Conservation (phyloP, 2,797 vertebrate genomes). For the Erethizon dorsatum region DNA sequence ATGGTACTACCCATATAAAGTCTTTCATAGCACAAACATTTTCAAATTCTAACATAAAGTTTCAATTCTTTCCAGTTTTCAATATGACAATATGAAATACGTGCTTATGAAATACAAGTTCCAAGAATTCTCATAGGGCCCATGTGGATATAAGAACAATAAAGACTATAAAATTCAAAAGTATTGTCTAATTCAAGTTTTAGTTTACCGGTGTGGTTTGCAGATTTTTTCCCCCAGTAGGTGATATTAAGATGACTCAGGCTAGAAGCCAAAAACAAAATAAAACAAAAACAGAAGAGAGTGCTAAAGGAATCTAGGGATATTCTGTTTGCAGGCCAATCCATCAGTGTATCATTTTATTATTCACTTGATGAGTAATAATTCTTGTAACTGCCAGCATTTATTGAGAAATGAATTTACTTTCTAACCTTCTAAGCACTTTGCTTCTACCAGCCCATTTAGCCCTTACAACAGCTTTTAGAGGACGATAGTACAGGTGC, state of each 20-base stretch:
- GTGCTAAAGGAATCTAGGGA: not conserved
- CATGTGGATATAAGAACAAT: not conserved
- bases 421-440: conserved; percentile 33
- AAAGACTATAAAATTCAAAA: conserved; percentile 1
- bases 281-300: not conserved
- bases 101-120: conserved; percentile 52
- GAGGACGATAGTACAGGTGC: not conserved
- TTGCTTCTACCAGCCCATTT: not conserved
- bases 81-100: conserved; percentile 13
- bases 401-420: conserved; percentile 39
- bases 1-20: not conserved
- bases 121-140: not conserved
- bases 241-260: not conserved
- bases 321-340: not conserved
- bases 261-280: not conserved
- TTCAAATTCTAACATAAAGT: not conserved
- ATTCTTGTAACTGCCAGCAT: not conserved
- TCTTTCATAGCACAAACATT: not conserved
- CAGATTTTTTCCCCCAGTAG: not conserved
- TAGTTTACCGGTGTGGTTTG: not conserved
- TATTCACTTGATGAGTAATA: not conserved
- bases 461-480: not conserved
- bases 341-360: not conserved
- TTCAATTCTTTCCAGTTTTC: not conserved
- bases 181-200: not conserved